Base-by-base conservation (phyloP, 2,888 invertebrate species). In the Pseudeuparius sepicola region DNA sequence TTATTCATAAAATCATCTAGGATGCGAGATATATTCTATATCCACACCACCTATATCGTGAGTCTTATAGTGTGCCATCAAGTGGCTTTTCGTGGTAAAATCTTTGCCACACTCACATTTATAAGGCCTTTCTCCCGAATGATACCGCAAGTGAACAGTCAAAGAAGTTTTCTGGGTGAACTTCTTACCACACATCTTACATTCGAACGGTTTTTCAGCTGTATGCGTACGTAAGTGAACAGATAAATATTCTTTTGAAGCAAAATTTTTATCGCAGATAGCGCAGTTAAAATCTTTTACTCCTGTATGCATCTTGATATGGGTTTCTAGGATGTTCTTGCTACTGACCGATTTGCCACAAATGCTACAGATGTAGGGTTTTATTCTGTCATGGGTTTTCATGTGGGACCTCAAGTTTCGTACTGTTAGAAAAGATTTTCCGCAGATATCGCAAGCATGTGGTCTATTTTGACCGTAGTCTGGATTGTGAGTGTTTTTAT, bases 181-280 rank as follows among this genome's bases (percentile, higher is more conserved):
- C 6, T 58, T 57, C 41, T 68, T 66, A 34, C 64, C 66, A 42
- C 70, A 70, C 16, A 64, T 60, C 40, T 67, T 64, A 43, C 70
- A 70, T 4, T 61, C 62, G 28, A 67, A 59, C 36, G 68, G 68
- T 32, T 71, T 61, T 1, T 68, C 57, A 2, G 70, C 69, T 2
- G 66, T 67, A 37, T 75, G 75, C 0, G 62, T 66, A 1, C 73
- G 65, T 56, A 67, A 66, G 34, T 74, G 74, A 0, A 67, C 60
- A 17, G 62, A 65, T 31, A 75, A 46, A 11, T 68, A 53, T 20
- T 67, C 65, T 7, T 61, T 65, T 12, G 57, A 57, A 4, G 54
- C 56, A 31, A 57, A 59, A n/a, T 41, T 40, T 36, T 56, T 54
- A 28, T 48, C 45, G 34, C 56, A 57, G 12, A 52, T 36, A 7